A percentile compares a stretch with the other conserved stretches of the same genome.
phyloP scores from a whole-genome alignment of 2,888 invertebrate genomes.

The Ornithoptera priamus region DNA sequence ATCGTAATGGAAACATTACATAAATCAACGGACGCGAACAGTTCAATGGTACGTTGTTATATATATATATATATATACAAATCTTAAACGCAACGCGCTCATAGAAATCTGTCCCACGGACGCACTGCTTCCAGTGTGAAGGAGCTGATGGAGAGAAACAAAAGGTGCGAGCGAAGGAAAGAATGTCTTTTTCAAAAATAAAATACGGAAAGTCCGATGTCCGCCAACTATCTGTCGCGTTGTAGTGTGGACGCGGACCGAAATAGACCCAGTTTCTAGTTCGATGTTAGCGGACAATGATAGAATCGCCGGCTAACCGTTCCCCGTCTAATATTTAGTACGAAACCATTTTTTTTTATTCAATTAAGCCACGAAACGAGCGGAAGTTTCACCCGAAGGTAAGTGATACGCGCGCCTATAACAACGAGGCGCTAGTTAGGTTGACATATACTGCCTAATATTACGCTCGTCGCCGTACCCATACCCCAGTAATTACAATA shows the following conservation, averaged over 20 bases:
- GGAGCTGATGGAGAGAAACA: constrained; percentile 47
- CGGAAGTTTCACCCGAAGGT: no score
- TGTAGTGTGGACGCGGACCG: constrained; percentile 52
- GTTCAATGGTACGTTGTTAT: constrained; percentile 4
- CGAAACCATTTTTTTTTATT: neutral
- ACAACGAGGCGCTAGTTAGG: no score
- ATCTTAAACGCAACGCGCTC: constrained; percentile 4
- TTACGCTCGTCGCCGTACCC: no score
- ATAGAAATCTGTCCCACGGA: constrained; percentile 9
- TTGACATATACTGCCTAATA: no score
- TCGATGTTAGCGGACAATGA: constrained; percentile 49
- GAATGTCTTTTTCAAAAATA: constrained; percentile 68
- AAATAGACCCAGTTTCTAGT: constrained; percentile 64
- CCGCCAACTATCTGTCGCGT: constrained; percentile 72
- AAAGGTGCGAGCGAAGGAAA: constrained; percentile 57
- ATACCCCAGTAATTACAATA: no score
- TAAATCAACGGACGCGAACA: constrained; percentile 17
- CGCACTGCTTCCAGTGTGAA: neutral
- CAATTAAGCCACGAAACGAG: no score
- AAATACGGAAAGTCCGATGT: constrained; percentile 62
- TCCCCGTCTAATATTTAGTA: constrained; percentile 30
- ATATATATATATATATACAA: neutral
- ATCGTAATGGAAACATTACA: constrained; percentile 9
- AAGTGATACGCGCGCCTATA: no score
- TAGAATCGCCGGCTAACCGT: constrained; percentile 33